A percentile compares a stretch with the other conserved stretches of the same genome.
Conservation (phyloP, 2,888 invertebrate genomes). For the Rhagonycha fulva region DNA sequence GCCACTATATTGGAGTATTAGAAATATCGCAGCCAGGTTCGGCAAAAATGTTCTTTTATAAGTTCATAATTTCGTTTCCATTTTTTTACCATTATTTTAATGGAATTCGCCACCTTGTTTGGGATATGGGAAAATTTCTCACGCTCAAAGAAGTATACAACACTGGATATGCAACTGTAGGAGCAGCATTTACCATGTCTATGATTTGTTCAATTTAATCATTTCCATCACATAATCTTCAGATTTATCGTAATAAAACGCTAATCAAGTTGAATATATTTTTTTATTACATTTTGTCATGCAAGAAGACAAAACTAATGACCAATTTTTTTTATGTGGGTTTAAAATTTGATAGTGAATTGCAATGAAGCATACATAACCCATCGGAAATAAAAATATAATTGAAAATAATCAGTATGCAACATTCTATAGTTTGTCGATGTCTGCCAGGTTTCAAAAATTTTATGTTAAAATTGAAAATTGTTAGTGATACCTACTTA, state of each 20-base stretch:
- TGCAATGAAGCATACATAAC: not conserved
- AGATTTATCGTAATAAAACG: not conserved
- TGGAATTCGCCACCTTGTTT: slow-evolving; percentile 88
- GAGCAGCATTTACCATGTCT: not conserved
- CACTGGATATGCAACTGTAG: slow-evolving; percentile 66
- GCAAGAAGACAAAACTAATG: not conserved
- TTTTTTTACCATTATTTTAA: slow-evolving; percentile 84
- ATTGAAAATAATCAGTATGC: not conserved
- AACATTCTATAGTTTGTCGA: too few relatives aligned
- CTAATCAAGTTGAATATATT: not conserved
- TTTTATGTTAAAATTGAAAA: too few relatives aligned
- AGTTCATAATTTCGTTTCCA: slow-evolving; percentile 78
- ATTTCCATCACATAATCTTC: not conserved
- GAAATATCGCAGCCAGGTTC: slow-evolving; percentile 35
- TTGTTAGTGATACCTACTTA: too few relatives aligned
- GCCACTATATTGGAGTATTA: slow-evolving; percentile 64
- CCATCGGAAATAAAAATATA: not conserved
- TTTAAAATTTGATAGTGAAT: not conserved
- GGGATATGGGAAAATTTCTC: slow-evolving; percentile 78
- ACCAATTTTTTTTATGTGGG: not conserved
- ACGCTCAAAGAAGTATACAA: slow-evolving; percentile 75
- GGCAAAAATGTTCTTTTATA: slow-evolving; percentile 47
- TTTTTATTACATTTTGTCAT: not conserved
- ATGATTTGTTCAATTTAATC: not conserved
- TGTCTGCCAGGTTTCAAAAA: not conserved